phyloP scores from a whole-genome alignment of 2,888 invertebrate genomes.

The Macroteleia sp. region DNA sequence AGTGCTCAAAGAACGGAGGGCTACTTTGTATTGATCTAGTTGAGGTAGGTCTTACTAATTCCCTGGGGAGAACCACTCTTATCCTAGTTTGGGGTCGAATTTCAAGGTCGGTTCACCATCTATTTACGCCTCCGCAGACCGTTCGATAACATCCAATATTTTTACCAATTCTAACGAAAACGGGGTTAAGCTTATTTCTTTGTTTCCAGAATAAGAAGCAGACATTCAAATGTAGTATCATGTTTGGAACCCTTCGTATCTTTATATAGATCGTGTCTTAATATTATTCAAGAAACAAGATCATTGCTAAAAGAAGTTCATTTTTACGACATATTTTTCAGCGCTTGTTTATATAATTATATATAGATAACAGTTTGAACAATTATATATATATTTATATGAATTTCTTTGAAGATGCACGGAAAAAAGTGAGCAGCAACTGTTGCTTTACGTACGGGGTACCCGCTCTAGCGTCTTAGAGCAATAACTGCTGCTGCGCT shows the following conservation, averaged over 20 bases:
- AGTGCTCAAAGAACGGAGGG: slow-evolving; percentile 36
- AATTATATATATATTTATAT: too few relatives aligned
- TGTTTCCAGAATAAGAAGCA: neutral
- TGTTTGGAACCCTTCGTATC: slow-evolving; percentile 5
- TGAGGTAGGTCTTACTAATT: slow-evolving; percentile 80
- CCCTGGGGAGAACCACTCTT: slow-evolving; percentile 77
- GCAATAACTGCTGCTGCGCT: too few relatives aligned
- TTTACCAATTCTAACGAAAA: neutral
- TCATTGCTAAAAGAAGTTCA: too few relatives aligned
- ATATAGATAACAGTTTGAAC: too few relatives aligned
- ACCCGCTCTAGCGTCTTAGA: too few relatives aligned
- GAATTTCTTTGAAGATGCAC: too few relatives aligned
- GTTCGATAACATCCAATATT: slow-evolving; percentile 53
- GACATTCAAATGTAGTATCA: slow-evolving; percentile 7
- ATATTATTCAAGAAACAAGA: too few relatives aligned
- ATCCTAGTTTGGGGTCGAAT: slow-evolving; percentile 81
- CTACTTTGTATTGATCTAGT: slow-evolving; percentile 80
- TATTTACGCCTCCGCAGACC: slow-evolving; percentile 58
- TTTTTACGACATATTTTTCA: too few relatives aligned
- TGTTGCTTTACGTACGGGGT: too few relatives aligned
- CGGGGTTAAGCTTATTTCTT: slow-evolving; percentile 1
- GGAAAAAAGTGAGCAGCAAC: too few relatives aligned
- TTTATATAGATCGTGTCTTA: too few relatives aligned
- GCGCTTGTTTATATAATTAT: too few relatives aligned
- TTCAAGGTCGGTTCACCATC: slow-evolving; percentile 78